Conservation (phyloP, 2,888 invertebrate species). For the Dasysyrphus tricinctus region DNA sequence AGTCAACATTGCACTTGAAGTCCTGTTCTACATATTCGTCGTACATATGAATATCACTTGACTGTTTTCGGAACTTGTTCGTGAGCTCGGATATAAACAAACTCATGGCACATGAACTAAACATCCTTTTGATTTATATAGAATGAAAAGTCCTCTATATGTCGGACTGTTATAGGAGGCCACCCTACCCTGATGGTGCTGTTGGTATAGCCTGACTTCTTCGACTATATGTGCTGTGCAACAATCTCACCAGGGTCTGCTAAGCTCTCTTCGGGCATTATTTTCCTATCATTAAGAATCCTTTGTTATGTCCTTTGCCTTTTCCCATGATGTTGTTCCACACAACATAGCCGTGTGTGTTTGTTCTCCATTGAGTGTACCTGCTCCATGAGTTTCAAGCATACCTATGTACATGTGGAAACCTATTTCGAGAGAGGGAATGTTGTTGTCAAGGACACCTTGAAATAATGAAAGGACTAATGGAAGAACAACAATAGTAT, state of each 20-base stretch:
- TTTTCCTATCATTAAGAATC: constrained; percentile 75
- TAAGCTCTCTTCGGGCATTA: constrained; percentile 72
- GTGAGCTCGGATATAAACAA: constrained; percentile 37
- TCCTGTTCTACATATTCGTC: constrained; percentile 30
- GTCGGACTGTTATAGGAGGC: constrained; percentile 1
- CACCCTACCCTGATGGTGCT: not conserved
- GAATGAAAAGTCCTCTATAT: constrained; percentile 36
- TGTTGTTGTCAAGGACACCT: constrained; percentile 74
- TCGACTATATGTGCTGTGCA: constrained; percentile 18
- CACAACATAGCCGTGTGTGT: not conserved
- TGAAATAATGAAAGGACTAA: constrained; percentile 75
- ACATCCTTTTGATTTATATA: constrained; percentile 70
- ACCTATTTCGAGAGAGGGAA: constrained; percentile 44
- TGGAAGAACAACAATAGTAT: constrained; percentile 74
- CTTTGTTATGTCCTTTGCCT: constrained; percentile 68
- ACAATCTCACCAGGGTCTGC: constrained; percentile 53
- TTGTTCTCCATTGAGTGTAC: constrained; percentile 20
- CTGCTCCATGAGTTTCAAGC: constrained; percentile 20
- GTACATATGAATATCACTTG: constrained; percentile 34
- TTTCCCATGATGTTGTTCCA: constrained; percentile 44
- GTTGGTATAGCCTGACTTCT: constrained; percentile 9
- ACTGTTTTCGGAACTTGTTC: constrained; percentile 43
- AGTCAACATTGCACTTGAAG: constrained; percentile 63
- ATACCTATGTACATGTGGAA: not conserved
- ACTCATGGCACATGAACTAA: constrained; percentile 48